phyloP scores from a whole-genome alignment of 2,113 vertebrate species.

The Catharus bicknelli region DNA sequence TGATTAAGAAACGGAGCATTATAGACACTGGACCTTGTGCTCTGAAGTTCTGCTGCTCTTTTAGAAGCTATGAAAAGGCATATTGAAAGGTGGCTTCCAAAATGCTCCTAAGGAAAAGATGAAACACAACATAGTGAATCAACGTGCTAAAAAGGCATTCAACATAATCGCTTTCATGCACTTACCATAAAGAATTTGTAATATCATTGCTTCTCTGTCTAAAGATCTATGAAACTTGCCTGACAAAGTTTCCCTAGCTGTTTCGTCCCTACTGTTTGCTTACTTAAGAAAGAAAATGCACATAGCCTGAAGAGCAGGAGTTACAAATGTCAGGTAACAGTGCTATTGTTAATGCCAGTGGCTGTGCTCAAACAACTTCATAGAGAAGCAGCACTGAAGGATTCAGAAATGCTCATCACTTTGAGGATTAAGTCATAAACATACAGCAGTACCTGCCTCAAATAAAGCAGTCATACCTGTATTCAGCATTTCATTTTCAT shows the following conservation, averaged over 20 bases:
- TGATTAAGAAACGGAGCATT: neutral
- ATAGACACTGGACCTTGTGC: neutral
- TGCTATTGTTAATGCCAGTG: neutral
- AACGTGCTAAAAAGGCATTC: rapidly evolving
- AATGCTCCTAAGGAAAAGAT: neutral
- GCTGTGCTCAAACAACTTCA: neutral
- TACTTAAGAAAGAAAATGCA: neutral
- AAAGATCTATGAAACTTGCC: neutral
- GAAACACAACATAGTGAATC: neutral
- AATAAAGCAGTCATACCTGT: neutral
- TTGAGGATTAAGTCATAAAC: neutral
- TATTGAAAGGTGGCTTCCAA: neutral
- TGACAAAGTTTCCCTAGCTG: neutral
- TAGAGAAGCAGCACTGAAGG: neutral
- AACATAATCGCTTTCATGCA: neutral
- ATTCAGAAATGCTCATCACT: neutral
- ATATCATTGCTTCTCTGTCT: neutral
- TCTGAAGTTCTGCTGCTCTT: neutral
- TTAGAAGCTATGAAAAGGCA: neutral
- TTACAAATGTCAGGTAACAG: neutral
- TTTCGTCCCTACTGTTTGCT: neutral
- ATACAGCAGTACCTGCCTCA: neutral
- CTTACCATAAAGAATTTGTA: neutral
- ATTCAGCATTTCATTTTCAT: neutral
- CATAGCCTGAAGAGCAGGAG: neutral